Evolutionary conservation across 2,113 vertebrate species (phyloP), one percentile per base, ranked within the genome.

Genomic region (Paralichthys olivaceus): DNA sequence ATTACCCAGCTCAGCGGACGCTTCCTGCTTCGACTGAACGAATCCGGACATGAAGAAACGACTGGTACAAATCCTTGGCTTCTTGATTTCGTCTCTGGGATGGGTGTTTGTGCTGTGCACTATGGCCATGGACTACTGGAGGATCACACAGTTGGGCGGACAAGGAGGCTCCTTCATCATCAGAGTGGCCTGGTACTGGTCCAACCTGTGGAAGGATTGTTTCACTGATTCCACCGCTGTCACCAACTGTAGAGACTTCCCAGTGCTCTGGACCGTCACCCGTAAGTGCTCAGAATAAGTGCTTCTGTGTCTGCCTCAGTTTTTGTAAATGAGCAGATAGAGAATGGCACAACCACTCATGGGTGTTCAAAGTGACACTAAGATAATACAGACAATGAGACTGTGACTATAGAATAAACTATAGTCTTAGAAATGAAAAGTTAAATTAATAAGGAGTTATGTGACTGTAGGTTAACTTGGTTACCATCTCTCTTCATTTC

Each of bases 141-240:
- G 96, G 69, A 93, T 96, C 73, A 91, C 89, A 45, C 94, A 94
- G 75, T 78, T 97, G 19, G 97, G 97, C 63, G 97, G 96, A 69
- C 95, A 96, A 15, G 97, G 93, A 11, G 94, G 94, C 4, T 91
- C 92, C 25, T 92, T 83, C 51, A 89, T 98, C 85, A 97, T 99
- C 91, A 97, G 93, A 91, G 96, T 96, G 62, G 95, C 95, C 75
- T 98, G 96, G 93, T 96, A 96, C 87, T 98, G 95, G 95, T 96
- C 97, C 90, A 98, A 96, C 81, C 92, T 98, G 63, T 98, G 97
- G 97, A 96, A 95, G 90, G 96, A 96, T 11, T 99, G 97, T 89
- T 96, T 93, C 61, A 96, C 95, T 25, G 96, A 98, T 77, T 96
- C 97, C 83, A 95, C 96, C 0, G 94, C 95, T 1, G 90, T 98